Evolutionary conservation across 2,888 invertebrate genomes (phyloP).

Genomic region (Tetranychus truncatus): DNA sequence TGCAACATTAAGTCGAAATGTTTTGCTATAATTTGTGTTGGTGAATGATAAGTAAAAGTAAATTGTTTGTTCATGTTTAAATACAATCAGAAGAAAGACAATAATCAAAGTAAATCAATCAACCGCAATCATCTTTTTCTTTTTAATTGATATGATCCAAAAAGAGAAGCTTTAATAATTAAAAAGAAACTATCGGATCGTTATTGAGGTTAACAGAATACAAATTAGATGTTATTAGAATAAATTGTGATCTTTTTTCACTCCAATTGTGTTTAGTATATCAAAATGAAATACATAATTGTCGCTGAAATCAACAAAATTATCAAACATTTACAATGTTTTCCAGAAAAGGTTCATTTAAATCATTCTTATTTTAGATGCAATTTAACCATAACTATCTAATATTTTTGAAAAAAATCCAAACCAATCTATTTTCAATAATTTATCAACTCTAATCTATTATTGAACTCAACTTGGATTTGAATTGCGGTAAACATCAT

Average conservation of each 20-base stretch:
- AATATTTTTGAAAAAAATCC: too few species aligned
- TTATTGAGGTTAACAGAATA: conserved; percentile 1
- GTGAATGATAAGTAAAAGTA: background rate
- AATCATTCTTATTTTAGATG: too few species aligned
- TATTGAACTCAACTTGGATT: too few species aligned
- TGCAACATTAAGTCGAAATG: background rate
- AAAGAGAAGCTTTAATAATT: background rate
- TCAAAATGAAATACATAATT: background rate
- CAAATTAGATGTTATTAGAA: background rate
- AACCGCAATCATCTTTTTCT: background rate
- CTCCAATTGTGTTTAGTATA: background rate
- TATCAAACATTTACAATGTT: background rate
- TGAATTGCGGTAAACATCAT: too few species aligned
- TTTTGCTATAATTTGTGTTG: background rate
- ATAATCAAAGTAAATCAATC: background rate
- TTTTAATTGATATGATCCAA: background rate
- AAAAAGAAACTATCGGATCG: background rate
- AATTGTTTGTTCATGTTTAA: background rate
- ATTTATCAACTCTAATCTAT: too few species aligned
- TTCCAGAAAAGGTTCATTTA: background rate
- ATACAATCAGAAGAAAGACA: too few species aligned
- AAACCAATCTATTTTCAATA: too few species aligned
- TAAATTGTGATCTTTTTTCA: background rate
- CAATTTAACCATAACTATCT: too few species aligned
- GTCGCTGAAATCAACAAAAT: background rate